A percentile compares a stretch with the other conserved stretches of the same genome.
Evolutionary conservation across 64 coral and sea anemone genomes (phyloP).

Genomic region (Astreopora myriophthalma): DNA sequence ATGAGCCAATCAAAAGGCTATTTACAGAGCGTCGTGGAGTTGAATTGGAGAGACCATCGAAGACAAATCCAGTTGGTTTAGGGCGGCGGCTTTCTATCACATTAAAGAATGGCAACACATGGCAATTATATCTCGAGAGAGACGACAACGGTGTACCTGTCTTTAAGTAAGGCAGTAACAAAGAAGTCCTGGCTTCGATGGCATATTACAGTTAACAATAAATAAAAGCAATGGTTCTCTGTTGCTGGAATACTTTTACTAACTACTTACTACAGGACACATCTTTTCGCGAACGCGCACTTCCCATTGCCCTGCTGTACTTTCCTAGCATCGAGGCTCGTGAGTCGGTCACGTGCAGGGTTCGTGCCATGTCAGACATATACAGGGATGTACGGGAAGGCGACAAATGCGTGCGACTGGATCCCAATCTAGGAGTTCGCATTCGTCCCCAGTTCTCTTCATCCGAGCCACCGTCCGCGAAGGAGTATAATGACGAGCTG

Average conservation of each 20-base stretch:
- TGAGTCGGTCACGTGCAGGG: background rate
- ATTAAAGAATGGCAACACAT: no score
- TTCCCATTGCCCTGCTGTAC: background rate
- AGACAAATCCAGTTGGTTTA: no score
- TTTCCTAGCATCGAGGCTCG: background rate
- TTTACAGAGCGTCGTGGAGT: no score
- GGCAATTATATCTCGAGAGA: no score
- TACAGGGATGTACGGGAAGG: background rate
- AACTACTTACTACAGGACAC: conserved; percentile 1
- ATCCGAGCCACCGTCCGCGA: background rate
- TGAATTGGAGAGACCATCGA: no score
- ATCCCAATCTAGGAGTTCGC: background rate
- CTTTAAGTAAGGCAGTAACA: no score
- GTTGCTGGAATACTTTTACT: background rate
- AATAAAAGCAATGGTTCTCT: background rate
- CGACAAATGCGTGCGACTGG: background rate
- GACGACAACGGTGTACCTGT: no score
- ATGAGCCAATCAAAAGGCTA: no score
- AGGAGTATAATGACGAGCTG: conserved; percentile 8
- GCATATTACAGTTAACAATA: no score
- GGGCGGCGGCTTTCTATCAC: no score
- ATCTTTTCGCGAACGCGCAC: background rate
- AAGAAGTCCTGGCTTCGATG: no score
- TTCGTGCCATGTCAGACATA: background rate
- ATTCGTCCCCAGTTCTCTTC: conserved; percentile 11